phyloP scores from a whole-genome alignment of 2,797 vertebrate species.

The Numenius phaeopus region DNA sequence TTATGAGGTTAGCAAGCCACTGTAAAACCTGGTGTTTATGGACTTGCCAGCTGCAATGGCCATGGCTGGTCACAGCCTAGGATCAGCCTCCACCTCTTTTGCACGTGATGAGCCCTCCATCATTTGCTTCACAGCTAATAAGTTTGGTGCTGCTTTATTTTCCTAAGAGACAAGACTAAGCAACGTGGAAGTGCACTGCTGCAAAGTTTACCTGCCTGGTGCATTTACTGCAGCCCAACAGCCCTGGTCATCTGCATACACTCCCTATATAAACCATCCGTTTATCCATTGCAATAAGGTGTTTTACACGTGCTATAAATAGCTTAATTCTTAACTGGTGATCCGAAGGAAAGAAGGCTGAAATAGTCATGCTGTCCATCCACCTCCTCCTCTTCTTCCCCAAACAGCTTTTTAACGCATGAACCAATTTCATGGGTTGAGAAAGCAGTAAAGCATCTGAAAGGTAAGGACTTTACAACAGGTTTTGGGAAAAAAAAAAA shows the following conservation, averaged over 20 bases:
- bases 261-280: not conserved
- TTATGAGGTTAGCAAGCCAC: not conserved
- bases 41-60: not conserved
- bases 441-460: not conserved
- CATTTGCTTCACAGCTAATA: not conserved
- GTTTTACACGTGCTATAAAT: not conserved
- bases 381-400: not conserved
- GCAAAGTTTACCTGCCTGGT: not conserved
- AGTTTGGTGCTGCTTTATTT: not conserved
- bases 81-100: not conserved
- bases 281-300: not conserved
- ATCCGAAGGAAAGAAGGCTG: not conserved
- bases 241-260: fast-evolving
- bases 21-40: not conserved
- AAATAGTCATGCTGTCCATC: not conserved
- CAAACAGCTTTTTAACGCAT: not conserved
- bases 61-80: not conserved
- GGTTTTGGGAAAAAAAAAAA: not conserved
- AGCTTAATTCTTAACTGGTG: not conserved
- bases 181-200: not conserved
- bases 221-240: not conserved
- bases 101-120: not conserved
- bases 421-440: not conserved
- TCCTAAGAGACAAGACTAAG: not conserved
- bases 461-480: not conserved